A percentile compares a stretch with the other conserved stretches of the same genome.
Conservation (phyloP, 1,140 invertebrate species). For the Atta colombica region DNA sequence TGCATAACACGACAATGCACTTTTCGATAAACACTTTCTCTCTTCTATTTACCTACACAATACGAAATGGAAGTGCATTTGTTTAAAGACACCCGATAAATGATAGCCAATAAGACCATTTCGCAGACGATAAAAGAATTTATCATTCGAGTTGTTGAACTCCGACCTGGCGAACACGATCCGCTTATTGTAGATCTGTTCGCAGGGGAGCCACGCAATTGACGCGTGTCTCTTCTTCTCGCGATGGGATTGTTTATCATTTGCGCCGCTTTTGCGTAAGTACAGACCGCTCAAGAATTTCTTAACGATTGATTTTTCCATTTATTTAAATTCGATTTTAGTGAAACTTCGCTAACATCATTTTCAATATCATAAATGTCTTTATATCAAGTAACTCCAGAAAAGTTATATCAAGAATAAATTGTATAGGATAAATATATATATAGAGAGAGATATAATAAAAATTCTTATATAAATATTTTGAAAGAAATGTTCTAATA, state of each 20-base stretch:
- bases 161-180: conserved; percentile 46
- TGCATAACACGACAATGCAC: not conserved
- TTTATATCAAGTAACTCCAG: not conserved
- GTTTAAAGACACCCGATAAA: conserved; percentile 7
- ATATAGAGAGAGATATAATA: not conserved
- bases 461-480: conserved; percentile 6
- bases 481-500: not conserved
- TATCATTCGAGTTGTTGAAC: conserved; percentile 59
- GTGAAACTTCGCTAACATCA: not conserved
- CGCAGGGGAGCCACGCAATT: conserved; percentile 70
- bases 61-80: not conserved
- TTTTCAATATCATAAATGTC: not conserved
- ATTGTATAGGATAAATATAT: not conserved
- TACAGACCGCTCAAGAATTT: conserved; percentile 11
- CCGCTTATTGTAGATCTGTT: conserved; percentile 60
- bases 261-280: conserved; percentile 26
- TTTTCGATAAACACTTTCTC: not conserved
- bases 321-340: not conserved
- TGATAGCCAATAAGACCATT: conserved; percentile 7
- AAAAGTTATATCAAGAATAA: not conserved
- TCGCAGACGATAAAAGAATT: conserved; percentile 20
- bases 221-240: not conserved
- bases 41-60: not conserved
- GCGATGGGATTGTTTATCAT: conserved; percentile 23
- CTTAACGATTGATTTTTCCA: not conserved